phyloP scores from a whole-genome alignment of 2,888 invertebrate species.

The Chrysodeixis includens region DNA sequence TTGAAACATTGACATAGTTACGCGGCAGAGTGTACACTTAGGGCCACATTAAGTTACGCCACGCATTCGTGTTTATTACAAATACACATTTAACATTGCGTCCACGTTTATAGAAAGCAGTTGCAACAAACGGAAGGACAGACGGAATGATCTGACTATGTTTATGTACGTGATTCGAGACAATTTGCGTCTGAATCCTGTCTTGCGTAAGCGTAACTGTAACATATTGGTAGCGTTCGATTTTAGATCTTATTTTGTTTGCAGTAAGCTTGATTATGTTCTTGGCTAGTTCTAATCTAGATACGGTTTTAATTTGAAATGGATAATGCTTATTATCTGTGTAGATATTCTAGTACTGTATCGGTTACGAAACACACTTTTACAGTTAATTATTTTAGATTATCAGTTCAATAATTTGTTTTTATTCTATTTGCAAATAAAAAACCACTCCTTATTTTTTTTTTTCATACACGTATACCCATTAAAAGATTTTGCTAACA shows the following conservation, averaged over 20 bases:
- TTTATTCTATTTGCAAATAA: too few relatives aligned
- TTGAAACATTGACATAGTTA: constrained; percentile 78
- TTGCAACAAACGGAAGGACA: constrained; percentile 77
- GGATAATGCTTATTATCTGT: constrained; percentile 48
- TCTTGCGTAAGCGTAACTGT: constrained; percentile 64
- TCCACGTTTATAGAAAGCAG: constrained; percentile 83
- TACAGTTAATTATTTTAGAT: constrained; percentile 22
- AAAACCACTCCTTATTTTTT: constrained; percentile 1
- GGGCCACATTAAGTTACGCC: constrained; percentile 59
- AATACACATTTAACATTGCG: constrained; percentile 66
- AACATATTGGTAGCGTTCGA: constrained; percentile 51
- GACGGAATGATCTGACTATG: constrained; percentile 64
- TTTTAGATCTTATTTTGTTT: constrained; percentile 50
- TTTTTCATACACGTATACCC: background rate
- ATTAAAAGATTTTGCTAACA: background rate
- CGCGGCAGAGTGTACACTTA: constrained; percentile 65
- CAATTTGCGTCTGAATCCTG: constrained; percentile 70
- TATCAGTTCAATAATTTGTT: too few relatives aligned
- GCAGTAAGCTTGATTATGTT: constrained; percentile 44
- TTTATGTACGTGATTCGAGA: constrained; percentile 75
- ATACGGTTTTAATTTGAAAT: constrained; percentile 41
- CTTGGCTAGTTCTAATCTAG: background rate
- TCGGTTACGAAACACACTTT: constrained; percentile 52
- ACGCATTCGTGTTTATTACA: constrained; percentile 54
- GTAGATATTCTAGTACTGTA: constrained; percentile 43